Conservation (phyloP, 1,140 invertebrate genomes). For the Zaprionus nigranus region DNA sequence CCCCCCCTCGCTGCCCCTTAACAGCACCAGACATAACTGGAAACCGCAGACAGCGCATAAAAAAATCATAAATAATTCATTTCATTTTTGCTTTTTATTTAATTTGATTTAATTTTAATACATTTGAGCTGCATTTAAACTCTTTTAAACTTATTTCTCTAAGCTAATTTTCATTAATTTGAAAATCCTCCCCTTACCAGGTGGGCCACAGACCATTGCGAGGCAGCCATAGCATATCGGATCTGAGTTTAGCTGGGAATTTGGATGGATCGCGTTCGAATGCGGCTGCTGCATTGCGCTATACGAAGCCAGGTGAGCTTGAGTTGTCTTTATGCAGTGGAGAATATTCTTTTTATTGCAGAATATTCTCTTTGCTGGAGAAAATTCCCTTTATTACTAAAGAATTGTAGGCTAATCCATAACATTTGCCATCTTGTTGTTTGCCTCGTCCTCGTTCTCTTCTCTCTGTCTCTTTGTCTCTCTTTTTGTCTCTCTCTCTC, state of each 20-base stretch:
- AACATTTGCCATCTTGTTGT: conserved; percentile 53
- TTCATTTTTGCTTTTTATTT: neutral
- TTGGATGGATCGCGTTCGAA: conserved; percentile 84
- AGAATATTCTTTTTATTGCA: neutral
- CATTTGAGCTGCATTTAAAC: neutral
- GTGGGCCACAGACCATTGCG: conserved; percentile 91
- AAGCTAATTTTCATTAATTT: neutral
- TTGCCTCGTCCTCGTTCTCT: conserved; percentile 53
- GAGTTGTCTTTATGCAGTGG: neutral
- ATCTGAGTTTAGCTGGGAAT: conserved; percentile 86
- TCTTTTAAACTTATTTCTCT: neutral
- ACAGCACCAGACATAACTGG: neutral
- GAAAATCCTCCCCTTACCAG: conserved; percentile 81
- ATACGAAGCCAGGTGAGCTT: conserved; percentile 76
- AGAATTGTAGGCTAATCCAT: conserved; percentile 61
- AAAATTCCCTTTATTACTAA: conserved; percentile 11
- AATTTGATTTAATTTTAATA: neutral
- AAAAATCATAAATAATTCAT: neutral
- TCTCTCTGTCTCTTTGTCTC: conserved; percentile 34
- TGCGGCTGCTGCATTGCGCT: conserved; percentile 62
- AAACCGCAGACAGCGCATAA: neutral
- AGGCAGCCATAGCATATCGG: conserved; percentile 92
- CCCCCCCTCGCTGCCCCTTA: neutral
- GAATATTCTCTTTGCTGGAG: neutral
- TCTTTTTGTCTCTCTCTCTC: conserved; percentile 48